These are phyloP conservation scores for Ovis canadensis DNA, from an alignment of 2,113 vertebrate genomes.

Conservation along the genomic window DNA sequence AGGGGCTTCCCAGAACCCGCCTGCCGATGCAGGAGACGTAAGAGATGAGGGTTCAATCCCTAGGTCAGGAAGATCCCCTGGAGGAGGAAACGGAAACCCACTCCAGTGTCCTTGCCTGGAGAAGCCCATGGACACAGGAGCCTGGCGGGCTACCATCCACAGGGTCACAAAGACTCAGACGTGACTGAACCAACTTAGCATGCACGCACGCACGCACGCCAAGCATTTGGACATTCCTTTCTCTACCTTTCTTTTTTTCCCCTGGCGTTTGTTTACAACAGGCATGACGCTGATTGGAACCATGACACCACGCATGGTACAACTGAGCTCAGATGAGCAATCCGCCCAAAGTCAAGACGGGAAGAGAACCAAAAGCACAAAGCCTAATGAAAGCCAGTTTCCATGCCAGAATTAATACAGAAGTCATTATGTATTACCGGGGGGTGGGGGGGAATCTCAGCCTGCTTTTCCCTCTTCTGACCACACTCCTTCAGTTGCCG, in stretches of 20 bases:
- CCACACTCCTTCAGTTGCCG: neutral
- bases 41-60: neutral
- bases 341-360: neutral
- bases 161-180: neutral
- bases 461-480: neutral
- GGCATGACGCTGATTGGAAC: neutral
- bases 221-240: neutral
- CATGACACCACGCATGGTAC: accelerated
- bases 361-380: neutral
- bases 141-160: neutral
- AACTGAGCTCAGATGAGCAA: neutral
- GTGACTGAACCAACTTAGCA: neutral
- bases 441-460: neutral
- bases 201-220: accelerated
- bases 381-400: neutral
- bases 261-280: neutral
- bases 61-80: neutral
- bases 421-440: neutral
- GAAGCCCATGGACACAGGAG: neutral
- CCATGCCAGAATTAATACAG: neutral
- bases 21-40: neutral
- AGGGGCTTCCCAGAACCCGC: neutral
- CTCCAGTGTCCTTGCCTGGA: neutral
- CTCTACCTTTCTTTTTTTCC: neutral
- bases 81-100: neutral